These are phyloP conservation scores for Enhydra lutris DNA, from an alignment of 2,113 vertebrate species.

Conservation along the genomic window DNA sequence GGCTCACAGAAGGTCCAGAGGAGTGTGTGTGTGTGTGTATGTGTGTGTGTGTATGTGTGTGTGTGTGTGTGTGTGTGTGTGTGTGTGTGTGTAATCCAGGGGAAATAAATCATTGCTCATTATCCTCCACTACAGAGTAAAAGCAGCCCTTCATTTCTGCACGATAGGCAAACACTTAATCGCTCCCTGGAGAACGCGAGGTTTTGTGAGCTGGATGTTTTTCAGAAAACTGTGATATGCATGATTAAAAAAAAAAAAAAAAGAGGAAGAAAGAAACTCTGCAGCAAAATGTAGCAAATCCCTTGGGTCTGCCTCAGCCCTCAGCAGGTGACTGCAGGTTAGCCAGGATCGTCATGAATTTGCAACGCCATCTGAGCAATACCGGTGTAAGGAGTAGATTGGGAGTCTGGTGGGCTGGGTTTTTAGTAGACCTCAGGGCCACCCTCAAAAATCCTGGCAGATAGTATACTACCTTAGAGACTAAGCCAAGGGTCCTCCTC, in stretches of 20 bases:
- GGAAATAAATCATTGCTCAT: constrained; percentile 86
- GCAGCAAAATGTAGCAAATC: constrained; percentile 65
- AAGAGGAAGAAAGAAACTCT: constrained; percentile 66
- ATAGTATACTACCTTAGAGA: background rate
- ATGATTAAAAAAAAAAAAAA: constrained; percentile 32
- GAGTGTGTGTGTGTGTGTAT: background rate
- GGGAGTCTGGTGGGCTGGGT: background rate
- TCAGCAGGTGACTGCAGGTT: background rate
- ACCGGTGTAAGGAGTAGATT: background rate
- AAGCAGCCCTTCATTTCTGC: constrained; percentile 79
- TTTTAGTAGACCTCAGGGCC: background rate
- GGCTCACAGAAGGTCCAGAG: constrained; percentile 67
- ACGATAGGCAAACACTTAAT: constrained; percentile 76
- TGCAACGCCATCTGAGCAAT: background rate
- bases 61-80: constrained; percentile 50
- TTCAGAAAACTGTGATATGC: constrained; percentile 76
- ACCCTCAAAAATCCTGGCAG: background rate
- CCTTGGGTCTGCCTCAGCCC: background rate
- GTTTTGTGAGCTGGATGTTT: constrained; percentile 75
- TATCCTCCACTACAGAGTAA: constrained; percentile 81
- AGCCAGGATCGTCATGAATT: background rate
- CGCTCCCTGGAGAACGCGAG: constrained; percentile 75
- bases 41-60: constrained; percentile 60
- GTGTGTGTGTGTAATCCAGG: constrained; percentile 67
- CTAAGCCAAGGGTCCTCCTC: background rate